These are phyloP conservation scores for Phylloscopus trochilus DNA, from an alignment of 2,113 vertebrate species.

Conservation along the genomic window DNA sequence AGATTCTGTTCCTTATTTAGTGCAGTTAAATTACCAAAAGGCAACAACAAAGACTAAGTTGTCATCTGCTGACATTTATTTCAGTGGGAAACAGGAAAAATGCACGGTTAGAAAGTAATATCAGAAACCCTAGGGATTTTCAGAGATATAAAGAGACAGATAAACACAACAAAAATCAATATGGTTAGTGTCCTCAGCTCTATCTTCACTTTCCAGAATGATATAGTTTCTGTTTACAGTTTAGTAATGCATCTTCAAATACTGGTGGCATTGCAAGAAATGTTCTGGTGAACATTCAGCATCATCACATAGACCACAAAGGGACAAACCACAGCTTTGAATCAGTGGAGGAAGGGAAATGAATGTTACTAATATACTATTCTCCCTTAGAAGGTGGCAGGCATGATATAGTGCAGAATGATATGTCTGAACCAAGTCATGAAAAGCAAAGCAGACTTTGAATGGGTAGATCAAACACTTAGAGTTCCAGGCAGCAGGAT, in stretches of 20 bases:
- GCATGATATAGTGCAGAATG: neutral
- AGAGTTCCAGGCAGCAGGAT: neutral
- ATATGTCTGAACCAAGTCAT: neutral
- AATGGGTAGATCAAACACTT: neutral
- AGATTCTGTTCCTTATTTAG: neutral
- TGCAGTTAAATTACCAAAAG: constrained; percentile 1
- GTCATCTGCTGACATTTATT: constrained; percentile 54
- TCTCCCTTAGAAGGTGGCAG: neutral
- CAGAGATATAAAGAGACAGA: neutral
- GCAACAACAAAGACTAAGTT: constrained; percentile 19
- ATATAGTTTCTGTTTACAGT: neutral
- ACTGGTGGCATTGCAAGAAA: neutral
- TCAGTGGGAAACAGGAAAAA: constrained; percentile 22
- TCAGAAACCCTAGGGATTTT: neutral
- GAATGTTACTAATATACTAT: neutral
- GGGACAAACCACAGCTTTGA: neutral
- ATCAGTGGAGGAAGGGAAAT: neutral
- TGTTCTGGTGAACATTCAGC: neutral
- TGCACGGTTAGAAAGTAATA: neutral
- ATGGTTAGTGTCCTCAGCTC: neutral
- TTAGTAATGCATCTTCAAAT: neutral
- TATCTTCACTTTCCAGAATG: neutral
- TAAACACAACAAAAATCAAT: constrained; percentile 20
- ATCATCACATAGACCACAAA: neutral
- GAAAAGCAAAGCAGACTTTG: neutral